These are phyloP conservation scores for Plebejus argus DNA, from an alignment of 2,888 invertebrate genomes.

Conservation along the genomic window DNA sequence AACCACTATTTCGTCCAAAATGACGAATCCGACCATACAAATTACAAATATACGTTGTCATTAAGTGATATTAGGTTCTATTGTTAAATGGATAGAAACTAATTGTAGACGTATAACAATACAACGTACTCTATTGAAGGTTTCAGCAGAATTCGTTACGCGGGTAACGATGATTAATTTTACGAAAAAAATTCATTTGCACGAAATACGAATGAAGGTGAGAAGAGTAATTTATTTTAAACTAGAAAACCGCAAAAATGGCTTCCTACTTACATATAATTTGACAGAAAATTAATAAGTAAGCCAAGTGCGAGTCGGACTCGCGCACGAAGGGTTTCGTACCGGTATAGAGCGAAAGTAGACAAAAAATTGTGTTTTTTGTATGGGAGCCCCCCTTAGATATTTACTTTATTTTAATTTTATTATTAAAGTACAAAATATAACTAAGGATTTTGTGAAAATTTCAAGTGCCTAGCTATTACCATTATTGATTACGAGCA, in stretches of 20 bases:
- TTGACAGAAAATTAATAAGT: too few species aligned
- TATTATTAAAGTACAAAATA: too few species aligned
- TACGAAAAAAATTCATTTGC: background rate
- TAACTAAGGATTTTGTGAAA: too few species aligned
- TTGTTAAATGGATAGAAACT: conserved; percentile 11
- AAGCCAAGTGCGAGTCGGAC: too few species aligned
- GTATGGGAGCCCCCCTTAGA: too few species aligned
- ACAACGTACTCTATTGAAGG: background rate
- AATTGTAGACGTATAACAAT: background rate
- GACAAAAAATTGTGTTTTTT: background rate
- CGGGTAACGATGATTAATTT: background rate
- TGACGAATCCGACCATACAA: background rate
- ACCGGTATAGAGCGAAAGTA: too few species aligned
- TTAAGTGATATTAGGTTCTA: conserved; percentile 16
- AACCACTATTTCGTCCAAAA: background rate
- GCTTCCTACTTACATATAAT: background rate
- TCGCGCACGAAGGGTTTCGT: too few species aligned
- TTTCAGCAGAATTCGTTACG: background rate
- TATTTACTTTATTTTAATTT: too few species aligned
- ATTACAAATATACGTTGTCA: background rate
- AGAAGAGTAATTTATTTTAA: background rate
- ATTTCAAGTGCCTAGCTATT: too few species aligned
- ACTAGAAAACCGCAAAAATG: background rate
- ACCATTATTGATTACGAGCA: too few species aligned
- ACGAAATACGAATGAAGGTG: background rate